Base-by-base conservation (phyloP, 1,140 invertebrate species). In the Drosophila busckii region DNA sequence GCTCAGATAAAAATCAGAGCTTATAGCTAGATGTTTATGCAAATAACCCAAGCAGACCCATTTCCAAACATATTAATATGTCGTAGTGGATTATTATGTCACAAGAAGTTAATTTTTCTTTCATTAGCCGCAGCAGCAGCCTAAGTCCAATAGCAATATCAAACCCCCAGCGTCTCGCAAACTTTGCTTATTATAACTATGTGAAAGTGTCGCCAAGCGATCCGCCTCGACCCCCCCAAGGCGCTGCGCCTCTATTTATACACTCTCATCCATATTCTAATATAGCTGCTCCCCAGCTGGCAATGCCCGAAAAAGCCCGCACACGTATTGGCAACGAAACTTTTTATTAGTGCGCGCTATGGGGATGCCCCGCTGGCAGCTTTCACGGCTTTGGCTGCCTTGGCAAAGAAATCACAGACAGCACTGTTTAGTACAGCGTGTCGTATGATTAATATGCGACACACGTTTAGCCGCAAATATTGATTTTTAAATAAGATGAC, bases 401-500 rank as follows among this genome's bases (percentile, higher is more conserved):
- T n/a, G 9, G 9, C 31, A 58, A 54, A 63, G 56, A 64, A 80
- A 78, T 80, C 73, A 80, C 52, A 71, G 67, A 80, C 62, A 56
- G 38, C 53, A 59, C 59, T 76, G 61, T 59, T 75, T 53, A 44
- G 68, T 29, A 48, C 34, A 41, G 65, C 75, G 61, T 35, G 61
- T 69, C 75, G 75, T 73, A 82, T 82, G 75, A 82, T 82, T 82
- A 83, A 82, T 82, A 82, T 82, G 70, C 75, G 22, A 56, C 53
- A 44, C 76, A 82, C 76, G 75, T 82, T 65, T 52, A 38, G 58
- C 56, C 55, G 53, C 76, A 70, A 82, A 75, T 82, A 82, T 82
- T 82, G 75, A 82, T 82, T 82, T 82, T 82, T 82, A 83, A 82
- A 82, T 82, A 75, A 80, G 75, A 73, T 71, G 71, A 78, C 73